Evolutionary conservation across 1,140 invertebrate species (phyloP), one percentile per base, ranked within the genome.

Genomic region (Pogonomyrmex barbatus): DNA sequence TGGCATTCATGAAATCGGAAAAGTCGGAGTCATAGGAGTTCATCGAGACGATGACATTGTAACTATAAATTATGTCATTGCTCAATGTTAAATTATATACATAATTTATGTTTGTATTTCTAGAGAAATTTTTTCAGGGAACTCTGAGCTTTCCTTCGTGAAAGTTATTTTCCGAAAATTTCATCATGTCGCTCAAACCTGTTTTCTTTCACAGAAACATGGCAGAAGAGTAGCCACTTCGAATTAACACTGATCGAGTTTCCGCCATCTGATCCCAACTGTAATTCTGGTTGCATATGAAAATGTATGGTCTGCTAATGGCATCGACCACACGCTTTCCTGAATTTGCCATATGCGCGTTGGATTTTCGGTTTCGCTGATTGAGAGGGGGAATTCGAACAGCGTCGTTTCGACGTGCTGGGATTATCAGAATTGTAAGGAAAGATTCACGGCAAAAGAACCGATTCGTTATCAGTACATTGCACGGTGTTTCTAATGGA

Each of bases 201-300:
- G 36, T 52, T 77, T 52, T 62, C 39, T 39, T 36, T 79, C 47
- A 39, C 36, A 52, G 14, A 83, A 12, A 17, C 77, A 52, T 54
- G 42, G 63, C 39, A 70, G 60, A 62, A 36, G 62, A 71, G 60
- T 86, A 83, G 81, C 75, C 86, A 82, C 70, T 86, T 67, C 24
- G 76, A 71, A 89, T 89, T 89, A 89, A 54, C 42, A 56, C 71
- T 63, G 77, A 87, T 89, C 77, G 78, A 89, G 75, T 89, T 88
- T 89, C 79, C 86, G 86, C 87, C 87, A 88, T 88, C 87, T 88
- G 88, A 88, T 89, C 68, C 82, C 68, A 56, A 17, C 42, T 50
- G 87, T 89, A 89, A 88, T 89, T 86, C 84, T 50, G 52, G 47
- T 33, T 47, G 71, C 45, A 86, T 81, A 82, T 86, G 65, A 86